Conservation (phyloP, 2,888 invertebrate genomes). For the Tribolium freemani region DNA sequence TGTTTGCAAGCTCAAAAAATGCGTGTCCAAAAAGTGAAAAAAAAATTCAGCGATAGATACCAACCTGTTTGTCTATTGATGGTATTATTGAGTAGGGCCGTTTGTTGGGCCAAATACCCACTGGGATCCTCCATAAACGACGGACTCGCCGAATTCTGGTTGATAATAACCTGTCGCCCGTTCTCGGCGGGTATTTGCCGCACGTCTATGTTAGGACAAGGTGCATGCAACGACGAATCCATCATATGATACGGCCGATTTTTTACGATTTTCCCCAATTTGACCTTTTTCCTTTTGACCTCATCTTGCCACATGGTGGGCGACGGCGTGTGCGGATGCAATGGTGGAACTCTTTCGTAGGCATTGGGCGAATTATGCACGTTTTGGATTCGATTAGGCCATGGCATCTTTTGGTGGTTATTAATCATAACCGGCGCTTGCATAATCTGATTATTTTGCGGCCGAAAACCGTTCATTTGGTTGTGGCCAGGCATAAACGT, state of each 20-base stretch:
- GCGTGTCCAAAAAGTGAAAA: too few relatives aligned
- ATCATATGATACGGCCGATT: slow-evolving; percentile 71
- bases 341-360: slow-evolving; percentile 80
- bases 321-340: slow-evolving; percentile 79
- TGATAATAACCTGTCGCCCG: slow-evolving; percentile 61
- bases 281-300: slow-evolving; percentile 72
- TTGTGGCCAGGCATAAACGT: slow-evolving; percentile 55
- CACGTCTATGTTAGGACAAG: slow-evolving; percentile 75
- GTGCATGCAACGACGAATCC: slow-evolving; percentile 61
- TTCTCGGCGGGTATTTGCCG: slow-evolving; percentile 70
- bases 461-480: slow-evolving; percentile 58
- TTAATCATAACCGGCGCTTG: slow-evolving; percentile 45
- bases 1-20: too few relatives aligned
- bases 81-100: slow-evolving; percentile 86
- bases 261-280: slow-evolving; percentile 70
- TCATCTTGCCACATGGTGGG: slow-evolving; percentile 72
- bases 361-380: slow-evolving; percentile 72
- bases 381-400: slow-evolving; percentile 61
- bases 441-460: slow-evolving; percentile 70
- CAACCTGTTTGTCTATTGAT: slow-evolving; percentile 77
- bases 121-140: slow-evolving; percentile 94
- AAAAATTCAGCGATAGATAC: too few relatives aligned
- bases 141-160: slow-evolving; percentile 70
- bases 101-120: slow-evolving; percentile 92
- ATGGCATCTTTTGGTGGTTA: slow-evolving; percentile 71